A percentile compares a stretch with the other conserved stretches of the same genome.
Conservation (phyloP, 2,113 vertebrate species). For the Mormyrus lacerda region DNA sequence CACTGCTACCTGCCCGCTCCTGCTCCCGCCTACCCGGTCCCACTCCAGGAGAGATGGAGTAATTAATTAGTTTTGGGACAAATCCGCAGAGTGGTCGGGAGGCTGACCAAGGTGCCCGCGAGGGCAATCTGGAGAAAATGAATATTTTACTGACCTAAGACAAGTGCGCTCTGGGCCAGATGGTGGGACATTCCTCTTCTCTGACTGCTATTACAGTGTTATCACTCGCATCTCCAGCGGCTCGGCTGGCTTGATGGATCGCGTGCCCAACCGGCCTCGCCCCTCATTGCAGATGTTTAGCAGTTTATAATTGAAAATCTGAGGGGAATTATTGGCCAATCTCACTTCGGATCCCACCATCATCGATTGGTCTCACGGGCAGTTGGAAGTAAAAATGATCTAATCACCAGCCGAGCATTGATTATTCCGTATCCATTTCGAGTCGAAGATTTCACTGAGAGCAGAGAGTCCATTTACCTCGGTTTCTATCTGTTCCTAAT, state of each 20-base stretch:
- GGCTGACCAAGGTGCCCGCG: conserved; percentile 15
- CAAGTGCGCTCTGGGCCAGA: conserved; percentile 19
- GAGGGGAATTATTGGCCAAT: conserved; percentile 40
- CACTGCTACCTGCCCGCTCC: too few relatives aligned
- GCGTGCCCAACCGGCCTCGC: conserved; percentile 13
- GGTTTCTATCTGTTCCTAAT: neutral
- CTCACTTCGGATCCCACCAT: conserved; percentile 34
- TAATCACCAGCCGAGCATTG: conserved; percentile 29
- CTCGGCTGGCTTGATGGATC: conserved; percentile 40
- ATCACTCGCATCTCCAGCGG: conserved; percentile 38
- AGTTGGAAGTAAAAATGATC: conserved; percentile 43
- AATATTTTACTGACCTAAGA: conserved; percentile 19
- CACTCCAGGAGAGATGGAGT: neutral
- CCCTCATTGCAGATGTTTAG: conserved; percentile 49
- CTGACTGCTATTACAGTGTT: conserved; percentile 38
- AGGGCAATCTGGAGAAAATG: conserved; percentile 8
- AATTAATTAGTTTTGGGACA: conserved; percentile 30
- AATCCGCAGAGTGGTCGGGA: neutral
- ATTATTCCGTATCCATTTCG: conserved; percentile 36
- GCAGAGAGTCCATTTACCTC: neutral
- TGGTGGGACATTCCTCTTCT: conserved; percentile 34
- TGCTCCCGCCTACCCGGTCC: neutral
- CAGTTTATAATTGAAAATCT: conserved; percentile 54
- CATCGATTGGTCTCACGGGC: conserved; percentile 34
- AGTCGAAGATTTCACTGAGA: conserved; percentile 20